Evolutionary conservation across 2,113 vertebrate species (phyloP).

Genomic region (Cololabis saira): DNA sequence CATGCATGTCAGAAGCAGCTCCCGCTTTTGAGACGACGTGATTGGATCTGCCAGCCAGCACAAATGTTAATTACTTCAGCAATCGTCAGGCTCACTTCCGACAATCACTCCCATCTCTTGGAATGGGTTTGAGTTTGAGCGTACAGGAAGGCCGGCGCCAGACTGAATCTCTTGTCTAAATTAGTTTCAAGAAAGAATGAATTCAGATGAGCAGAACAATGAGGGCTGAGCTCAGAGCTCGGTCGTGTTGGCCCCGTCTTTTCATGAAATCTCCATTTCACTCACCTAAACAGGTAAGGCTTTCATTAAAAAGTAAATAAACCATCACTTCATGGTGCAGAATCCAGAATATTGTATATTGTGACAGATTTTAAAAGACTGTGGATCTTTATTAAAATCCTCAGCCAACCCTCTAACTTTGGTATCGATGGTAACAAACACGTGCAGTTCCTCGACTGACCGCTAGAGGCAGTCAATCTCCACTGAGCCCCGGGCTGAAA

Average conservation of each 20-base stretch:
- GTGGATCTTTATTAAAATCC: too few species aligned
- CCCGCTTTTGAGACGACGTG: conserved; percentile 43
- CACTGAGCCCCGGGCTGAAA: too few species aligned
- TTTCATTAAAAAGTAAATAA: too few species aligned
- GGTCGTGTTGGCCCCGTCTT: not conserved
- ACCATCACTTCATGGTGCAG: too few species aligned
- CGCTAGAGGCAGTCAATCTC: too few species aligned
- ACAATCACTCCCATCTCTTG: conserved; percentile 62
- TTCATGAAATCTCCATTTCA: too few species aligned
- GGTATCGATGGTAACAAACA: too few species aligned
- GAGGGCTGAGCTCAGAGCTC: conserved; percentile 18
- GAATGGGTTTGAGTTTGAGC: conserved; percentile 49
- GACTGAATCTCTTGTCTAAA: conserved; percentile 39
- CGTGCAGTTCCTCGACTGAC: too few species aligned
- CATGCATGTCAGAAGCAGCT: conserved; percentile 14
- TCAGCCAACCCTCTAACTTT: too few species aligned
- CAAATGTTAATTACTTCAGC: conserved; percentile 74
- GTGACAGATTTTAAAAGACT: too few species aligned
- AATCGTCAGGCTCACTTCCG: conserved; percentile 66
- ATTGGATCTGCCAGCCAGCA: conserved; percentile 72
- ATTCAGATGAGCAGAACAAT: conserved; percentile 48
- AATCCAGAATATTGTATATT: too few species aligned
- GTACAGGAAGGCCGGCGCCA: conserved; percentile 45
- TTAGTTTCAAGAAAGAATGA: conserved; percentile 26
- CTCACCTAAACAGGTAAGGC: too few species aligned